Base-by-base conservation (phyloP, 2,888 invertebrate genomes). In the Petrolisthes manimaculis region DNA sequence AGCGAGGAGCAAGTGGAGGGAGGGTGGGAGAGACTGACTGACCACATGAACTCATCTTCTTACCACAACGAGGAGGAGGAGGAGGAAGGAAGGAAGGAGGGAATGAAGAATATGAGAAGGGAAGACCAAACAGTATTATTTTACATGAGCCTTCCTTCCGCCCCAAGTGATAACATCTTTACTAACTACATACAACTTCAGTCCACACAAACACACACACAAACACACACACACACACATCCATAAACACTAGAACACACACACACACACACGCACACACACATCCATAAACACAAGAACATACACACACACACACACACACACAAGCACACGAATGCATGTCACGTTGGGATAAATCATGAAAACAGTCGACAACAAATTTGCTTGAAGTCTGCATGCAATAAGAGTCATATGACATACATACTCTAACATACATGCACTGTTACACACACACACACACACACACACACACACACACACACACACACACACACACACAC, bases 51-150 rank as follows among this genome's bases (percentile, higher is more conserved):
- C 21, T 37, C 55, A 56, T 18, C 18, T 61, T 56, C 67, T 54
- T 81, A 61, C 21, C 37, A 54, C 61, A 61, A 37, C 81, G 37
- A 61, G 55, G 81, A 61, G 12, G 81, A 56, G 61, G 81, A 53
- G 56, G 81, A n/a, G 56, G 81, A 37, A 14, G 37, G 9, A 14
- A 21, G 21, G 37, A 24, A 37, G 61, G 61, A 55, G 61, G 77
- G 51, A n/a, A n/a, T n/a, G n/a, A n/a, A n/a, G 77, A 54, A 9
- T 51, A 53, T 51, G 77, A 53, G 18, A 77, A 61, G 61, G 14
- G 14, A 18, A 53, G 77, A 77, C 54, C 51, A 77, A 51, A 53
- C 51, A 77, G 54, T 54, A 77, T 54, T 9, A 53, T 51, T 18
- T 24, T 53, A 77, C 53, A 24, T 18, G 77, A 24, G 8, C 61